Evolutionary conservation across 2,113 vertebrate genomes (phyloP).

Genomic region (Notechis scutatus): DNA sequence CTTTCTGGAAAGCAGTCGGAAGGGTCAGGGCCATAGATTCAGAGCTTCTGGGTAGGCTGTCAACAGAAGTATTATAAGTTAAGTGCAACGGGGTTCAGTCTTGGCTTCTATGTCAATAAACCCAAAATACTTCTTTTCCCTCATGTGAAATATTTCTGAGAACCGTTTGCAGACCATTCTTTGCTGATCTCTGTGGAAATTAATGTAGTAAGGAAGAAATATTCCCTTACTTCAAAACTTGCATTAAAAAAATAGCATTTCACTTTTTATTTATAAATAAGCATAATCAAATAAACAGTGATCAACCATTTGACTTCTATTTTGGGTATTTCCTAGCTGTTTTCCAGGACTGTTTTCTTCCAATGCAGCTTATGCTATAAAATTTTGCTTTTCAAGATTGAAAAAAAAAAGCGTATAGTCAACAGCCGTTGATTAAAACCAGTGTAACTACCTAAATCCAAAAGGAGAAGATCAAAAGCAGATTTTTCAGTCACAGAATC

Average conservation of each 20-base stretch:
- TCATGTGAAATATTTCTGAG: slow-evolving; percentile 35
- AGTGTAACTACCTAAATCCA: neutral
- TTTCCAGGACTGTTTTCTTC: neutral
- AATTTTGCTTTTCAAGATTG: neutral
- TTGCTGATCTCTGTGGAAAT: slow-evolving; percentile 31
- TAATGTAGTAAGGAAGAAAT: neutral
- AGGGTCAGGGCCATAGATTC: slow-evolving; percentile 8
- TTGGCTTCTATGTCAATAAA: slow-evolving; percentile 39
- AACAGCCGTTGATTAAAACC: neutral
- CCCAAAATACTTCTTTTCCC: slow-evolving; percentile 34
- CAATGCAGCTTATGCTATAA: neutral
- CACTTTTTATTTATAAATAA: slow-evolving; percentile 47
- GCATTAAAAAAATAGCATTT: slow-evolving; percentile 57
- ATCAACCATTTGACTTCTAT: slow-evolving; percentile 29
- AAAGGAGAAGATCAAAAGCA: neutral
- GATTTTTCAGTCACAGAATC: neutral
- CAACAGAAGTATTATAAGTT: slow-evolving; percentile 13
- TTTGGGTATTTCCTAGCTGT: neutral
- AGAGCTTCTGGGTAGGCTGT: slow-evolving; percentile 17
- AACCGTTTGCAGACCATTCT: slow-evolving; percentile 34
- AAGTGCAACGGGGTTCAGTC: slow-evolving; percentile 38
- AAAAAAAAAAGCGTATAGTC: neutral
- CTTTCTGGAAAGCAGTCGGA: slow-evolving; percentile 17
- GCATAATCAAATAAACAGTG: slow-evolving; percentile 36
- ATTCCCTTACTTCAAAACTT: slow-evolving; percentile 25